phyloP scores from a whole-genome alignment of 2,888 invertebrate species.

The Hypomecis atomaria region DNA sequence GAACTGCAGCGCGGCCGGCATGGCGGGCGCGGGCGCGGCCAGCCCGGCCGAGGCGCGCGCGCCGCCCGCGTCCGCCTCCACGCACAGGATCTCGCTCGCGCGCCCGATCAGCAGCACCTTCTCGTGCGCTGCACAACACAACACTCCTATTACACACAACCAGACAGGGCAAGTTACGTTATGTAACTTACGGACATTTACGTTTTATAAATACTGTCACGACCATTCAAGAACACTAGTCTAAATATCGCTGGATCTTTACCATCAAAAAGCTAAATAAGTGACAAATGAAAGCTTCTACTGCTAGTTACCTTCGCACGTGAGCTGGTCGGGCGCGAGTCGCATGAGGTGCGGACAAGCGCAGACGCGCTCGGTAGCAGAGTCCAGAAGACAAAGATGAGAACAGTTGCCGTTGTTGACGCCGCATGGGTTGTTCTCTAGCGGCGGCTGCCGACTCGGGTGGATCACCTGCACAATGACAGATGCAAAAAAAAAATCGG shows the following conservation, averaged over 20 bases:
- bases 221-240: too few relatives aligned
- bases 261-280: too few relatives aligned
- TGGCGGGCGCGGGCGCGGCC: slow-evolving; percentile 87
- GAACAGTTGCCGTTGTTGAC: slow-evolving; percentile 91
- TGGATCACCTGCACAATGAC: slow-evolving; percentile 65
- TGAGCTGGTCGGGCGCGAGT: slow-evolving; percentile 85
- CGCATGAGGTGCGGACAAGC: slow-evolving; percentile 96
- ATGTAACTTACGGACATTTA: too few relatives aligned
- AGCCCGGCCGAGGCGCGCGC: slow-evolving; percentile 86
- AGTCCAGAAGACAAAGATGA: slow-evolving; percentile 91
- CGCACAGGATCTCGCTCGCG: slow-evolving; percentile 91
- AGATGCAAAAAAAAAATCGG: too few relatives aligned
- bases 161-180: too few relatives aligned
- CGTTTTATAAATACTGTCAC: too few relatives aligned
- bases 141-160: slow-evolving; percentile 42
- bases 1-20: slow-evolving; percentile 90
- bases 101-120: slow-evolving; percentile 91
- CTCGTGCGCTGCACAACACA: slow-evolving; percentile 88
- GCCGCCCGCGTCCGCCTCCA: slow-evolving; percentile 90
- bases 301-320: slow-evolving; percentile 52
- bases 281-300: too few relatives aligned
- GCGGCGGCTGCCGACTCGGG: slow-evolving; percentile 70
- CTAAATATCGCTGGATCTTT: too few relatives aligned
- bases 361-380: slow-evolving; percentile 87
- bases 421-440: slow-evolving; percentile 87